Conservation (phyloP, 1,140 invertebrate genomes). For the Drosophila santomea region DNA sequence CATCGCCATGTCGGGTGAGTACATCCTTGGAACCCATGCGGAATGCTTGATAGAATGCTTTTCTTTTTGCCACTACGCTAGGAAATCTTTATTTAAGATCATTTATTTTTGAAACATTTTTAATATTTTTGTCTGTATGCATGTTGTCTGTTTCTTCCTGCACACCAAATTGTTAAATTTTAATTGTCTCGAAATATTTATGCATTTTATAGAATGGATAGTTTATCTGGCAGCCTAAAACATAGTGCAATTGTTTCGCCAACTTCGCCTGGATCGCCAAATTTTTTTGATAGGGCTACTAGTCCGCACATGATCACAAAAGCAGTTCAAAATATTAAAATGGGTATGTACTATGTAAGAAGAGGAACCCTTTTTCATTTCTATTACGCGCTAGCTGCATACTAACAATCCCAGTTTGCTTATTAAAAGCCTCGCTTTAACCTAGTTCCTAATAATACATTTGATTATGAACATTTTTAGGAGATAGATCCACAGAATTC, state of each 20-base stretch:
- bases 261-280: slow-evolving; percentile 90
- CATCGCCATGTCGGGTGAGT: slow-evolving; percentile 95
- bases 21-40: not conserved
- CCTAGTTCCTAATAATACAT: too few species aligned
- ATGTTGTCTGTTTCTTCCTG: not conserved
- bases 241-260: slow-evolving; percentile 96
- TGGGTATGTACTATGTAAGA: slow-evolving; percentile 48
- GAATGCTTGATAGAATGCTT: slow-evolving; percentile 10
- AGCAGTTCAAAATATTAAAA: slow-evolving; percentile 74
- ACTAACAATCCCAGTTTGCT: not conserved
- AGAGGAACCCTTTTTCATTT: not conserved
- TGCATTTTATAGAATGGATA: slow-evolving; percentile 91
- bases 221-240: slow-evolving; percentile 94
- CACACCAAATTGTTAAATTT: not conserved
- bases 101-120: too few species aligned
- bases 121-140: not conserved
- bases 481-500: slow-evolving; percentile 24
- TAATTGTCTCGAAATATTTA: not conserved
- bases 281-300: slow-evolving; percentile 85
- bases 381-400: not conserved
- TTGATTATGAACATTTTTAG: slow-evolving; percentile 17
- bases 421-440: too few species aligned
- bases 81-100: too few species aligned
- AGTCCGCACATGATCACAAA: slow-evolving; percentile 80
- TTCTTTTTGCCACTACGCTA: not conserved